Percentiles rank a stretch among this genome's conserved stretches.
These are phyloP conservation scores for Eulimnadia texana DNA, from an alignment of 1,140 invertebrate genomes.

Conservation along the genomic window DNA sequence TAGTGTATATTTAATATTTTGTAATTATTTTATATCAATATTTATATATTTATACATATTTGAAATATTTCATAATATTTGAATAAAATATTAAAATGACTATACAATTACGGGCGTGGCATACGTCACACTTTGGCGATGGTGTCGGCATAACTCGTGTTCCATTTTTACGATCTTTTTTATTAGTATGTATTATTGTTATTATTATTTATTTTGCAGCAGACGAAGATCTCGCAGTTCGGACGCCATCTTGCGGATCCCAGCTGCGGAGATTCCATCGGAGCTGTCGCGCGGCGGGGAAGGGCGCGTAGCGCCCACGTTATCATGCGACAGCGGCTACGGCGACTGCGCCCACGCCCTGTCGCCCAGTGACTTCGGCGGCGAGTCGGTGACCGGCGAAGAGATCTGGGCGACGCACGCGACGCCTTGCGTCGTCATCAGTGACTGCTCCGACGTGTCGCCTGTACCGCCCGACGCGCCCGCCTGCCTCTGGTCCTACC, in stretches of 20 bases:
- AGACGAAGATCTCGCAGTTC: background rate
- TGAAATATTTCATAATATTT: too few relatives aligned
- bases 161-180: too few relatives aligned
- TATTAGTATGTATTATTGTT: background rate
- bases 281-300: too few relatives aligned
- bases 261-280: too few relatives aligned
- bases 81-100: too few relatives aligned
- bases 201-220: background rate
- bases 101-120: too few relatives aligned
- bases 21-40: too few relatives aligned
- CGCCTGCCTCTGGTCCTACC: constrained; percentile 46
- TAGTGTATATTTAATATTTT: too few relatives aligned
- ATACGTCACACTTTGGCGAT: too few relatives aligned
- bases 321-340: constrained; percentile 9
- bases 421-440: constrained; percentile 66
- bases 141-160: too few relatives aligned
- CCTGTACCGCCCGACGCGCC: constrained; percentile 25
- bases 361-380: background rate
- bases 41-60: too few relatives aligned
- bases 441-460: constrained; percentile 52
- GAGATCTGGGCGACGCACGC: constrained; percentile 33
- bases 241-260: background rate
- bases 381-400: background rate
- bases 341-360: background rate
- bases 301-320: background rate